Conservation (phyloP, 2,888 invertebrate species). For the Tinea pellionella region DNA sequence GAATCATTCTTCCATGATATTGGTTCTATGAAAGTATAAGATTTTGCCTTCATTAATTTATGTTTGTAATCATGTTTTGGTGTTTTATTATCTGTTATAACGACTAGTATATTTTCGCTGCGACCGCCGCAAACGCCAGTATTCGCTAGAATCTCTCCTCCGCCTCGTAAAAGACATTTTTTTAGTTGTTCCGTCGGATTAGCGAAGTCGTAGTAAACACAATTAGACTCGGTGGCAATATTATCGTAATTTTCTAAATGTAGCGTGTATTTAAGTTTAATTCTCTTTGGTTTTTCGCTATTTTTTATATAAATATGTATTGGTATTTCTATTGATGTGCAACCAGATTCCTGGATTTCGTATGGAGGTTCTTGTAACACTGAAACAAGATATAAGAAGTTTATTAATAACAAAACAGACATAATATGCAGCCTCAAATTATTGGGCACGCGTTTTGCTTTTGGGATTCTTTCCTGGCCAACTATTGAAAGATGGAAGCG, state of each 20-base stretch:
- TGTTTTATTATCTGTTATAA: slow-evolving; percentile 33
- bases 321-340: slow-evolving; percentile 56
- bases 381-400: slow-evolving; percentile 24
- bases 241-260: slow-evolving; percentile 50
- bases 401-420: not conserved
- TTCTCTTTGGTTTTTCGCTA: slow-evolving; percentile 49
- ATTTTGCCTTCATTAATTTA: slow-evolving; percentile 27
- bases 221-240: slow-evolving; percentile 46
- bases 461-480: too few relatives aligned
- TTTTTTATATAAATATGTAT: slow-evolving; percentile 61
- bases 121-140: slow-evolving; percentile 25
- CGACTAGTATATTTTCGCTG: slow-evolving; percentile 34
- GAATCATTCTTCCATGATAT: slow-evolving; percentile 35
- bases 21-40: slow-evolving; percentile 46
- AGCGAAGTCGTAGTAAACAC: slow-evolving; percentile 54
- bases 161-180: slow-evolving; percentile 48
- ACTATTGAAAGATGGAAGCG: too few relatives aligned
- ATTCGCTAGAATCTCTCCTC: slow-evolving; percentile 40
- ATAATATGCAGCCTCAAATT: too few relatives aligned
- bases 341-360: slow-evolving; percentile 63
- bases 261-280: slow-evolving; percentile 50
- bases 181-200: slow-evolving; percentile 50
- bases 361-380: slow-evolving; percentile 64
- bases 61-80: slow-evolving; percentile 22
- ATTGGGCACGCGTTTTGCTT: too few relatives aligned